Percentiles rank a stretch among this genome's conserved stretches.
These are phyloP conservation scores for Calliphora vomitoria DNA, from an alignment of 2,888 invertebrate species.

Conservation along the genomic window DNA sequence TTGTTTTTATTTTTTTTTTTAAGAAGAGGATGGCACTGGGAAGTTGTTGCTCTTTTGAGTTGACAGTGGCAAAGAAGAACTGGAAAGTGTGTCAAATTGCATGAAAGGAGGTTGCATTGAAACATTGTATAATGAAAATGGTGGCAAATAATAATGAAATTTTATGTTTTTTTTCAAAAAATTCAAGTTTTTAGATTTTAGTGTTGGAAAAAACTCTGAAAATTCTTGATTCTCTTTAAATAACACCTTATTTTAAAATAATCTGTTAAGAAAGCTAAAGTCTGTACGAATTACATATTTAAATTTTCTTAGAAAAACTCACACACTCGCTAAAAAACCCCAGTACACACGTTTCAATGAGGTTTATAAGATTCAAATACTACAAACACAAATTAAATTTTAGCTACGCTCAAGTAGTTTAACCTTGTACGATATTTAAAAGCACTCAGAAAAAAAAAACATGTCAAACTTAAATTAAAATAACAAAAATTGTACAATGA, in stretches of 20 bases:
- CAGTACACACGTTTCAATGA: slow-evolving; percentile 32
- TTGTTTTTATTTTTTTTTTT: not conserved
- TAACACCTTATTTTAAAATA: not conserved
- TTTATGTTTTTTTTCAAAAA: too few relatives aligned
- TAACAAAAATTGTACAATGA: slow-evolving; percentile 38
- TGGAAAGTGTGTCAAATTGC: not conserved
- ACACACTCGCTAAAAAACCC: not conserved
- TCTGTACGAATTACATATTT: slow-evolving; percentile 6
- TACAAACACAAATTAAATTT: slow-evolving; percentile 42
- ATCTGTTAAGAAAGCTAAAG: not conserved
- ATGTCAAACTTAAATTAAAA: slow-evolving; percentile 24
- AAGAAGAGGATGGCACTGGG: slow-evolving; percentile 27
- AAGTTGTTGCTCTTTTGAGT: slow-evolving; percentile 26
- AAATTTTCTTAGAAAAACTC: not conserved
- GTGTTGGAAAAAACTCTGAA: too few relatives aligned
- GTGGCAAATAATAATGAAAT: not conserved
- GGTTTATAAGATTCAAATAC: slow-evolving; percentile 39
- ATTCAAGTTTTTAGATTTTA: too few relatives aligned
- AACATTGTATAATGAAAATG: not conserved
- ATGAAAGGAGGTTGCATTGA: too few relatives aligned
- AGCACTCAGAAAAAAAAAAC: not conserved
- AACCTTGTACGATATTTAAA: slow-evolving; percentile 48
- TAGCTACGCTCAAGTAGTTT: slow-evolving; percentile 38
- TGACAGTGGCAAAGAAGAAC: not conserved
- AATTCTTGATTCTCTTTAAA: too few relatives aligned